phyloP scores from a whole-genome alignment of 2,113 vertebrate species.

The Porphyrio hochstetteri region DNA sequence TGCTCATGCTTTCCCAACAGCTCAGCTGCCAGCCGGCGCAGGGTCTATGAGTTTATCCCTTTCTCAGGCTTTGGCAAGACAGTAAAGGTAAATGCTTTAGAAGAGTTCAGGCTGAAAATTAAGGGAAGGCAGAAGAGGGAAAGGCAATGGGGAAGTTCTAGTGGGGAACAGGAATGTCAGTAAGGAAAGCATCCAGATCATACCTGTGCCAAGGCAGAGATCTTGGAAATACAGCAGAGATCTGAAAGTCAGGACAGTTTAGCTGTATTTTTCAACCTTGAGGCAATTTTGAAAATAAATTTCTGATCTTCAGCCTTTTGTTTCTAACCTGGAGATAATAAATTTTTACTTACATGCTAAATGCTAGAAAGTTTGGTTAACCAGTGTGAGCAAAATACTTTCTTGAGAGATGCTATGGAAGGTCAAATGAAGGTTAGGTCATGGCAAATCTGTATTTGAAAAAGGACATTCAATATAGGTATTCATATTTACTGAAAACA shows the following conservation, averaged over 20 bases:
- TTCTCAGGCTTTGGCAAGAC: neutral
- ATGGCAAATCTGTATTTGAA: constrained; percentile 34
- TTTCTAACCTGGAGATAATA: neutral
- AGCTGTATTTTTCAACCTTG: neutral
- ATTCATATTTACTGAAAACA: constrained; percentile 52
- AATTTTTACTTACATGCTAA: neutral
- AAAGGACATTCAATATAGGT: constrained; percentile 7
- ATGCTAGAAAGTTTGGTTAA: neutral
- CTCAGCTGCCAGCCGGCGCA: neutral
- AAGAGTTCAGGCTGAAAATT: neutral
- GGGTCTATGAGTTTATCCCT: neutral
- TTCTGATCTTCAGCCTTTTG: neutral
- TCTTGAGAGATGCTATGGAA: neutral
- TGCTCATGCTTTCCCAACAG: neutral
- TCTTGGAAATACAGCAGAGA: neutral
- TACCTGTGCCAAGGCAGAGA: neutral
- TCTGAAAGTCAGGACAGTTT: neutral
- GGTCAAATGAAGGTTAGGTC: neutral
- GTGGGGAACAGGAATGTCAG: neutral
- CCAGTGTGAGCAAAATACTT: neutral
- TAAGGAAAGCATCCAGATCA: neutral
- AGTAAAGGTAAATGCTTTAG: neutral
- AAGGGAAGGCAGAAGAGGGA: neutral
- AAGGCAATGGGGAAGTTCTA: neutral
- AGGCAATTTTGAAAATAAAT: neutral